These are phyloP conservation scores for Burhinus oedicnemus DNA, from an alignment of 2,113 vertebrate genomes.

Conservation along the genomic window DNA sequence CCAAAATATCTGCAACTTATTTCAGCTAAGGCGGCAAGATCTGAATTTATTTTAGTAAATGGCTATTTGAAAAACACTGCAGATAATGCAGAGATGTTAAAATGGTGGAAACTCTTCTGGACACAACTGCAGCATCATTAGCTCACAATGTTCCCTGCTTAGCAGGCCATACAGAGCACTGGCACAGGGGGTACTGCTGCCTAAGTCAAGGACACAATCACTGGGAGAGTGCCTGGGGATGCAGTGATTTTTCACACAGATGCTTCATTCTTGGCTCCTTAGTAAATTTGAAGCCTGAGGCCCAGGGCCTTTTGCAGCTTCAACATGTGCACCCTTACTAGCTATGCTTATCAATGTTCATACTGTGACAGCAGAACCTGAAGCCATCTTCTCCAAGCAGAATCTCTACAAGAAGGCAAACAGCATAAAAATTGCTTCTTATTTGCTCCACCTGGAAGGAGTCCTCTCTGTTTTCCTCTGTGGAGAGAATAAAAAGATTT, in stretches of 20 bases:
- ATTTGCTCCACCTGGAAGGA: background rate
- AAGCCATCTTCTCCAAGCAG: background rate
- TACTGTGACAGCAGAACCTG: background rate
- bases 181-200: background rate
- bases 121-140: background rate
- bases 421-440: background rate
- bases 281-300: background rate
- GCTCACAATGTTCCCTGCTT: background rate
- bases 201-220: background rate
- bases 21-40: background rate
- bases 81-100: background rate
- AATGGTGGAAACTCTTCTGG: background rate
- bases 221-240: background rate
- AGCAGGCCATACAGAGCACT: too few species aligned
- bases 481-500: background rate
- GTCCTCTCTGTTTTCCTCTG: background rate
- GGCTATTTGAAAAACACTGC: background rate
- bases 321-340: background rate
- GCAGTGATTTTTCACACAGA: background rate
- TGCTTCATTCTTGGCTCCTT: background rate
- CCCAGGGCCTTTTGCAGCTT: background rate
- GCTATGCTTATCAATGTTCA: background rate
- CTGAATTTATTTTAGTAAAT: background rate
- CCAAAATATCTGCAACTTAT: background rate
- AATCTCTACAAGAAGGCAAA: background rate